Evolutionary conservation across 1,140 invertebrate species (phyloP), one percentile per base, ranked within the genome.

Genomic region (Plutomurus gul): DNA sequence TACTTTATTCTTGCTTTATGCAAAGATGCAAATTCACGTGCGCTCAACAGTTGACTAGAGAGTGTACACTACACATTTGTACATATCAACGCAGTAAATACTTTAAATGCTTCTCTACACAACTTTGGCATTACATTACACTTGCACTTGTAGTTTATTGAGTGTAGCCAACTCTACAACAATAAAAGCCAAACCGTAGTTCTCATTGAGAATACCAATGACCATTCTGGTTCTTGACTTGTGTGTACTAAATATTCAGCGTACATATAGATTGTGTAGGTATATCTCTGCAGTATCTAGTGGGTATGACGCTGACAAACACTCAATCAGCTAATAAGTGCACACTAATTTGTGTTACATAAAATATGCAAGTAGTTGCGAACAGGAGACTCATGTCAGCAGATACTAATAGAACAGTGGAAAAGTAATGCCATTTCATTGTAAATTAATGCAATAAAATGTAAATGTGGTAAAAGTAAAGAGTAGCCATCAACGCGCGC

Each of bases 191-290:
- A 65, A 65, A 16, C 25, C 25, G 36, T n/a, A n/a, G n/a, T 30
- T 65, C 56, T 33, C 56, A 33, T 65, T 65, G 30, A 27, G 56
- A 65, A 65, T 65, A 33, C 56, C 30, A 65, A 65, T 65, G 56
- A 36, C 13, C 56, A 65, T 65, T 65, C 56, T 65, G 27, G 56
- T 65, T 65, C 27, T 65, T 65, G 22, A 25, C 56, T 65, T 36
- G 25, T n/a, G n/a, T n/a, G n/a, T n/a, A n/a, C n/a, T 65, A 65
- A 65, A 65, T 65, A 65, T 65, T 65, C 56, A 65, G 25, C 36
- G 30, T 30, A 65, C 56, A 65, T 65, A 33, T 36, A 30, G 36
- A 65, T 25, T 33, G 36, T 27, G 30, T 65, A 65, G 18, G 56
- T n/a, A n/a, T n/a, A n/a, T n/a, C n/a, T n/a, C n/a, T n/a, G n/a